phyloP scores from a whole-genome alignment of 1,140 invertebrate species.

The Pseudomyrmex dendroicus region DNA sequence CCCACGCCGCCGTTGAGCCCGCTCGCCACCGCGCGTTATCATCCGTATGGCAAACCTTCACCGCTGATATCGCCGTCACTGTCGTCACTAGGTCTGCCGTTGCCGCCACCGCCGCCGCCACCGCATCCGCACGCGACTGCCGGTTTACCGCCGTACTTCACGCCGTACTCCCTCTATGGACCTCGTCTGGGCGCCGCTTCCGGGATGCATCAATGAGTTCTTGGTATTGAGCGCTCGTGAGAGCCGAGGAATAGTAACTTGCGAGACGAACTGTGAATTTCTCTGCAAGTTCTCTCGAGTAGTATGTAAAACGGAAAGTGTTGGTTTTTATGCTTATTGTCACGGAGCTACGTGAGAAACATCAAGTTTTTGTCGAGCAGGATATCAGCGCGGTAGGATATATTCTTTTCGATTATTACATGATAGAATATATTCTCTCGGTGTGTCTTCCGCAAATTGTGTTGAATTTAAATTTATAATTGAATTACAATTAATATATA shows the following conservation, averaged over 20 bases:
- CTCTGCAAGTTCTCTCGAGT: slow-evolving; percentile 7
- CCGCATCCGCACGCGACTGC: slow-evolving; percentile 86
- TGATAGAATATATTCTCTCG: background rate
- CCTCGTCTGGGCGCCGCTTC: slow-evolving; percentile 91
- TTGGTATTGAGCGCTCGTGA: background rate
- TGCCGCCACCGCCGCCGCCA: slow-evolving; percentile 87
- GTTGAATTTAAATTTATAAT: no score
- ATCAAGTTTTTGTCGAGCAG: background rate
- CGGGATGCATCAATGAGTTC: slow-evolving; percentile 86
- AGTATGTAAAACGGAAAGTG: background rate
- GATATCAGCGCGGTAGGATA: slow-evolving; percentile 28
- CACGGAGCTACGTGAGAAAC: background rate
- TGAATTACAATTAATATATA: no score
- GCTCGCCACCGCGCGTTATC: slow-evolving; percentile 92
- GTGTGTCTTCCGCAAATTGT: slow-evolving; percentile 39
- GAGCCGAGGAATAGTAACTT: background rate
- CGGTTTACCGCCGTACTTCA: slow-evolving; percentile 90
- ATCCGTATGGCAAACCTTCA: slow-evolving; percentile 93
- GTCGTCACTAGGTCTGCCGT: slow-evolving; percentile 86
- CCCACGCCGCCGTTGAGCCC: slow-evolving; percentile 94
- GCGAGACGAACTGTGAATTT: slow-evolving; percentile 66
- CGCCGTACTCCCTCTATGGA: slow-evolving; percentile 94
- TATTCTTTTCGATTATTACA: slow-evolving; percentile 3
- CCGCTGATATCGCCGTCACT: slow-evolving; percentile 86
- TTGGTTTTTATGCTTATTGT: background rate